A percentile compares a stretch with the other conserved stretches of the same genome.
Conservation (phyloP, 64 coral and sea anemone species). For the Anthopleura sola region DNA sequence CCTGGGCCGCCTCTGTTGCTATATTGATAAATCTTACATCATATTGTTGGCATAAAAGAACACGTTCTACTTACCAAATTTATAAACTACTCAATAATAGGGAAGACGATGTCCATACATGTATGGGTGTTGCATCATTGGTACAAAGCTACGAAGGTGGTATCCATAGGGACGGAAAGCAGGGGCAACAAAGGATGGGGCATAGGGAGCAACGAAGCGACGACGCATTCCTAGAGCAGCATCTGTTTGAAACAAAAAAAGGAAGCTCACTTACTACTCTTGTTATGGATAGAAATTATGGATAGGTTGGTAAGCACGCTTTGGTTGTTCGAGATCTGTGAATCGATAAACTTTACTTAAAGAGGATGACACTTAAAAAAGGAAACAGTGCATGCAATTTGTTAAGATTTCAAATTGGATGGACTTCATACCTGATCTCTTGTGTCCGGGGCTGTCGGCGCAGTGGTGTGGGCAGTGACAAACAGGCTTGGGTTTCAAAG, state of each 20-base stretch:
- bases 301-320: no score
- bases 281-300: no score
- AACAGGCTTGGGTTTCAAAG: conserved; percentile 44
- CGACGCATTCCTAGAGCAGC: neutral
- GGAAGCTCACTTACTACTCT: no score
- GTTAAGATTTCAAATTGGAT: no score
- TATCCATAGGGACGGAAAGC: neutral
- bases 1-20: no score
- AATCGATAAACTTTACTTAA: no score
- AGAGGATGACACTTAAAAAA: no score
- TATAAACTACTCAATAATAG: neutral
- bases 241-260: neutral
- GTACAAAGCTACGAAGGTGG: neutral
- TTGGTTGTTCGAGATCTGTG: no score
- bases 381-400: no score
- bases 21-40: no score
- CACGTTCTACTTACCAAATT: neutral
- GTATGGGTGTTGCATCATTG: neutral
- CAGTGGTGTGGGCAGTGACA: conserved; percentile 38
- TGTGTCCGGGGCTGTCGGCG: neutral
- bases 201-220: neutral
- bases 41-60: no score
- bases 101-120: neutral
- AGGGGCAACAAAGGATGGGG: neutral
- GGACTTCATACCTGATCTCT: conserved; percentile 26